Conservation (phyloP, 2,113 vertebrate genomes). For the Trogon melanurus region DNA sequence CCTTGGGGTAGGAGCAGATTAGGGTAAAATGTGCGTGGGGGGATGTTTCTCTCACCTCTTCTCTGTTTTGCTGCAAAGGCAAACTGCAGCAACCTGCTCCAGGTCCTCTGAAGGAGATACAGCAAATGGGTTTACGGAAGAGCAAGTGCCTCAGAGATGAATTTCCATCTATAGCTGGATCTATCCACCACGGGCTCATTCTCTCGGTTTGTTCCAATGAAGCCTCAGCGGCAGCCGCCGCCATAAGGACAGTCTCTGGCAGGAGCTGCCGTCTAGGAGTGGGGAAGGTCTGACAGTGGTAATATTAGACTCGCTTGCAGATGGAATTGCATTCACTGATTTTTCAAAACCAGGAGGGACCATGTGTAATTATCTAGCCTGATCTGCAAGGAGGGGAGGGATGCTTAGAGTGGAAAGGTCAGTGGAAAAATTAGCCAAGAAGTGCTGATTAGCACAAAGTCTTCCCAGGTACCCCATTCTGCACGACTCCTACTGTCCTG, state of each 20-base stretch:
- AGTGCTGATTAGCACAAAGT: neutral
- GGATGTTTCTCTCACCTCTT: neutral
- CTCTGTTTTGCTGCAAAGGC: neutral
- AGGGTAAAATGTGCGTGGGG: neutral
- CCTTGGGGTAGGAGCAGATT: neutral
- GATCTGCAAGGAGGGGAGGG: neutral
- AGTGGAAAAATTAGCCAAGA: neutral
- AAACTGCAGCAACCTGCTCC: neutral
- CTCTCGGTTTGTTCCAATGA: neutral
- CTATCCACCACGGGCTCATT: neutral
- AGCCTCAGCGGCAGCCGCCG: neutral
- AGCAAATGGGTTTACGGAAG: neutral
- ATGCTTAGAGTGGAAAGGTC: neutral
- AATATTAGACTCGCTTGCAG: neutral
- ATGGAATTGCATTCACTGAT: slow-evolving; percentile 24
- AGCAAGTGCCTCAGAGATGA: neutral
- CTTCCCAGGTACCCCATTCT: neutral
- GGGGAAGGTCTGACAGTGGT: neutral
- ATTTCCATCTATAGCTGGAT: neutral
- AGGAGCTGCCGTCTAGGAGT: neutral
- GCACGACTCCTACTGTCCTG: neutral
- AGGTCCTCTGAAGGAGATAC: neutral
- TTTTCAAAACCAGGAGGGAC: neutral
- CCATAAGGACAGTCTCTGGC: neutral
- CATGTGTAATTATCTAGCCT: neutral